Evolutionary conservation across 1,140 invertebrate species (phyloP), one percentile per base, ranked within the genome.

Genomic region (Eufriesea mexicana): DNA sequence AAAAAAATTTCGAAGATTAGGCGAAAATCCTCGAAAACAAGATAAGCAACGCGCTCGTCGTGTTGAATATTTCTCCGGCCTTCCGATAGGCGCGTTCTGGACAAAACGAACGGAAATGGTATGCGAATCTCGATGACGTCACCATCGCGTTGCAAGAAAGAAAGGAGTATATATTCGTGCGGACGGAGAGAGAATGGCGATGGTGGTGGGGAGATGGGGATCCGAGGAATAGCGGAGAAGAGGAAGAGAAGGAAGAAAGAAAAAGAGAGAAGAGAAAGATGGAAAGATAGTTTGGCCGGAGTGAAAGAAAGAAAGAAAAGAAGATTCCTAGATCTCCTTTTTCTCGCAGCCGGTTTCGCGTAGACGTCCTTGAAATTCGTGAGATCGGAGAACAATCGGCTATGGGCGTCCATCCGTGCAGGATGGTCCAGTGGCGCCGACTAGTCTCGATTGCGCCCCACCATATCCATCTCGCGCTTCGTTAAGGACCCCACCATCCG

Each of bases 311-410:
- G 71, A 54, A 28, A 64, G 57, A 68, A 78, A 87, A 55, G 67
- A 84, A 61, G 71, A 88, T 91, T 89, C 79, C 84, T 89, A 86
- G 86, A 87, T 86, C 86, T 89, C 75, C 86, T 89, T 90, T 89
- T 90, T 88, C 89, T 87, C 85, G 90, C 79, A 92, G 90, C 91
- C 92, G 91, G 92, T 93, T 93, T 93, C 76, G 90, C 89, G 84
- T 86, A 91, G 92, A 92, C 91, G 92, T 93, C 93, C 93, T 94
- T 94, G 93, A 94, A 93, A 93, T 93, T 94, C 92, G 92, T 93
- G 90, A 92, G 91, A 91, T 92, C 91, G 89, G 86, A 88, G 90
- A 93, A 92, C 92, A 92, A 93, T 92, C 89, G 79, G 67, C 78
- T 86, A 92, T 84, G 83, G 86, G 86, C 83, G 84, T 84, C 55